Base-by-base conservation (phyloP, 2,113 vertebrate genomes). In the Perognathus longimembris region DNA sequence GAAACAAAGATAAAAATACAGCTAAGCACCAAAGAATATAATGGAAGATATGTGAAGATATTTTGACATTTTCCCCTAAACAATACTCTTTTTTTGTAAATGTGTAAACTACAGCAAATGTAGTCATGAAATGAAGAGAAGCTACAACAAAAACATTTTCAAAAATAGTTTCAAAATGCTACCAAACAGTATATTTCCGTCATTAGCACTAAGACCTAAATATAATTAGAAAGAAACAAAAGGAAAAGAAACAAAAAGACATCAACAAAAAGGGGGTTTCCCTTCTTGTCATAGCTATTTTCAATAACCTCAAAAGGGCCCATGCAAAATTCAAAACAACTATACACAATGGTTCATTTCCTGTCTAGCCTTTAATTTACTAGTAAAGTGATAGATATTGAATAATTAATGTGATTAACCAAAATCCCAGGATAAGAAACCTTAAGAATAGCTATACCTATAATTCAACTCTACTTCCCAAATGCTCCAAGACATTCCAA, bases 21-120 rank as follows among this genome's bases (percentile, higher is more conserved):
- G 36, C 85, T 95, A 92, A 96, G 96, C 71, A 98, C 97, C 87
- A 97, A 96, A 96, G 87, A 96, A 89, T 75, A 95, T 97, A 98
- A 97, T 97, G 95, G 95, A 97, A 97, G 90, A 87, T 95, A 96
- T 95, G 83, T 97, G 89, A 97, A 97, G 85, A 22, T 97, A 97
- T 98, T 98, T 97, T 98, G 97, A 98, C 97, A 97, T 70, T 93
- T 95, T 91, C 74, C 75, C 90, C 92, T 87, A 97, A 97, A 98
- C 88, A 97, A 97, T 92, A 95, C 67, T 94, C 73, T 45, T 45
- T 5, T 97, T 96, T 93, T 0, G 0, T 93, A 98, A 95, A 97
- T 96, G 97, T 95, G 93, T 97, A 97, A 97, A 97, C 95, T 93
- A 96, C 42, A 79, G 18, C 36, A 96, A 96, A 96, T 95, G 95